These are phyloP conservation scores for Dendrocincla fuliginosa DNA, from an alignment of 2,797 vertebrate genomes.

Conservation along the genomic window DNA sequence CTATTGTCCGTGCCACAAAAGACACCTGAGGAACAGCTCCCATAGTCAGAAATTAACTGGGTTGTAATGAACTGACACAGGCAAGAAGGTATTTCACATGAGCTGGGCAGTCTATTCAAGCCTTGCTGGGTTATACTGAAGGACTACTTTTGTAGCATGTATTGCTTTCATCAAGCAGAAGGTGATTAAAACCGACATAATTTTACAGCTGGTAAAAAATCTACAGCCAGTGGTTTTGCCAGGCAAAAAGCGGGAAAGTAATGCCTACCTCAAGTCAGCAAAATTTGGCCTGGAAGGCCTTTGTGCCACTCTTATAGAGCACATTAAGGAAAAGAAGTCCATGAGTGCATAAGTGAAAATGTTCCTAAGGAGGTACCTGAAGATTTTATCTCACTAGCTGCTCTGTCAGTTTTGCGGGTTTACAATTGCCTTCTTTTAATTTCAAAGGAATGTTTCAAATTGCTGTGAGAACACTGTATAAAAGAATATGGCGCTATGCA, in stretches of 20 bases:
- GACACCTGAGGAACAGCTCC: not conserved
- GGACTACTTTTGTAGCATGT: not conserved
- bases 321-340: not conserved
- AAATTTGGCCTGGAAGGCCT: not conserved
- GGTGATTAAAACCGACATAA: not conserved
- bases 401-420: not conserved
- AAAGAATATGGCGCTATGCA: not conserved
- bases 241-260: not conserved
- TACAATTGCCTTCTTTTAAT: not conserved
- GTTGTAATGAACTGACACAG: not conserved
- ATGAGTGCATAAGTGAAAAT: not conserved
- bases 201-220: not conserved
- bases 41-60: not conserved
- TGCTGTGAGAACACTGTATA: not conserved
- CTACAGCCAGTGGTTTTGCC: not conserved
- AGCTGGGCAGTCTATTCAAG: not conserved
- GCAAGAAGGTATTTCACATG: not conserved
- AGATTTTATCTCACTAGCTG: slow-evolving; percentile 2
- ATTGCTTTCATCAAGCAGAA: not conserved
- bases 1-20: not conserved
- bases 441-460: not conserved
- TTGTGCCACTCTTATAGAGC: not conserved
- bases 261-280: not conserved
- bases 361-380: not conserved
- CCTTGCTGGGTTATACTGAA: not conserved